Conservation (phyloP, 1,140 invertebrate genomes). For the Potamilus streckersoni region DNA sequence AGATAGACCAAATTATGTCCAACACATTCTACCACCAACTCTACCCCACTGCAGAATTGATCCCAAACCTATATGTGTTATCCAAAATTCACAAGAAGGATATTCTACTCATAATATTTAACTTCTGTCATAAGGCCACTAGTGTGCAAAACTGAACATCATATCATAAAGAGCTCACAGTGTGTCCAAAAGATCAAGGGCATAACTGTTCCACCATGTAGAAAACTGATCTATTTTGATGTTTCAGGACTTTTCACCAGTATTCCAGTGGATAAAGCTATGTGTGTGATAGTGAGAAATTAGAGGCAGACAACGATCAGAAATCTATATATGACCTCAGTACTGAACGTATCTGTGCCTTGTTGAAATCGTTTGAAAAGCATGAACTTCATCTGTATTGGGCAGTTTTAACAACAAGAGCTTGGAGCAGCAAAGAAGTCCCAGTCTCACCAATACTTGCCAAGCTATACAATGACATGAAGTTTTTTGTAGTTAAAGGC, state of each 20-base stretch:
- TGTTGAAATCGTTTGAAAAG: constrained; percentile 5
- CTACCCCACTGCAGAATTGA: too few species aligned
- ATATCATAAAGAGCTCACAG: constrained; percentile 18
- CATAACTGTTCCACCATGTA: constrained; percentile 11
- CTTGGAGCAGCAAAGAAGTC: neutral
- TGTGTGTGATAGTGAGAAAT: constrained; percentile 9
- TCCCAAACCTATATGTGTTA: too few species aligned
- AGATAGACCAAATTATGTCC: too few species aligned
- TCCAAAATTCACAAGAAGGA: too few species aligned
- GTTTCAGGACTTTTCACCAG: constrained; percentile 11
- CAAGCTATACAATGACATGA: neutral
- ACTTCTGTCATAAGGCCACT: neutral
- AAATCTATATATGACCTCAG: neutral
- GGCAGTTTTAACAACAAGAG: constrained; percentile 1
- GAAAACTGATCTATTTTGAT: constrained; percentile 18
- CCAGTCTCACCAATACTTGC: constrained; percentile 2
- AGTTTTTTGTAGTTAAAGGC: constrained; percentile 3
- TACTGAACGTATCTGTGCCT: neutral
- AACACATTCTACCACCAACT: too few species aligned
- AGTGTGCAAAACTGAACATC: constrained; percentile 10
- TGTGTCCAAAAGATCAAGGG: constrained; percentile 17
- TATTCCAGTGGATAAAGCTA: constrained; percentile 15
- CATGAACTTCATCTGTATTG: constrained; percentile 8
- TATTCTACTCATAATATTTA: too few species aligned
- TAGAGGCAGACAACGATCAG: neutral